Evolutionary conservation across 2,888 invertebrate genomes (phyloP).

Genomic region (Boloria euphrosyne): DNA sequence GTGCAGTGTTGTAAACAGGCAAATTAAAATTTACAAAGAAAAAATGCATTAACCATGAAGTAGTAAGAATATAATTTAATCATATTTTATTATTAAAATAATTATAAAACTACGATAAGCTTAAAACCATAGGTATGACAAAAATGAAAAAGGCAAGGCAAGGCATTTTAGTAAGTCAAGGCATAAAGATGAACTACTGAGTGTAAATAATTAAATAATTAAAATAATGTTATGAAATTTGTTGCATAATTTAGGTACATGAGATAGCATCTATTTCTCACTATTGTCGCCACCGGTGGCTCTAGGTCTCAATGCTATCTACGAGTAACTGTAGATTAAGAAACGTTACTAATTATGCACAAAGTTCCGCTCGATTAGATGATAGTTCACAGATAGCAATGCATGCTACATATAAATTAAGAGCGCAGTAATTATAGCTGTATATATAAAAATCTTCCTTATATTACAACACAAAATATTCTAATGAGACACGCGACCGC

Average conservation of each 20-base stretch:
- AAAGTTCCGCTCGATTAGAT: conserved; percentile 46
- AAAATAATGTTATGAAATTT: conserved; percentile 1
- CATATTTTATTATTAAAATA: background rate
- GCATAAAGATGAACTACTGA: background rate
- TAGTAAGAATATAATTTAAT: background rate
- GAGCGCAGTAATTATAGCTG: conserved; percentile 4
- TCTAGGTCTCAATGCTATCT: conserved; percentile 23
- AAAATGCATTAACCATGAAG: conserved; percentile 8
- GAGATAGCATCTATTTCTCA: conserved; percentile 24
- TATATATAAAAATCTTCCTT: conserved; percentile 17
- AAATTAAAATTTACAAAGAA: conserved; percentile 18
- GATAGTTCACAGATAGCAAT: conserved; percentile 28
- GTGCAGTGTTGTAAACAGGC: conserved; percentile 19
- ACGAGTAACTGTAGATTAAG: conserved; percentile 31
- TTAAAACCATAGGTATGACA: background rate
- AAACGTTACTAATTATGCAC: conserved; percentile 36
- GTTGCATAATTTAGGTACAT: conserved; percentile 6
- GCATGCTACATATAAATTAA: conserved; percentile 45
- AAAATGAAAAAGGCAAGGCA: background rate
- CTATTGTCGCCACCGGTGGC: conserved; percentile 18
- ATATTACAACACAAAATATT: conserved; percentile 13
- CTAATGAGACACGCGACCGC: conserved; percentile 20
- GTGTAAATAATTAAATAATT: background rate
- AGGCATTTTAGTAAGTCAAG: background rate
- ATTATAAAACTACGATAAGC: background rate